Conservation (phyloP, 2,113 vertebrate species). For the Indri indri region DNA sequence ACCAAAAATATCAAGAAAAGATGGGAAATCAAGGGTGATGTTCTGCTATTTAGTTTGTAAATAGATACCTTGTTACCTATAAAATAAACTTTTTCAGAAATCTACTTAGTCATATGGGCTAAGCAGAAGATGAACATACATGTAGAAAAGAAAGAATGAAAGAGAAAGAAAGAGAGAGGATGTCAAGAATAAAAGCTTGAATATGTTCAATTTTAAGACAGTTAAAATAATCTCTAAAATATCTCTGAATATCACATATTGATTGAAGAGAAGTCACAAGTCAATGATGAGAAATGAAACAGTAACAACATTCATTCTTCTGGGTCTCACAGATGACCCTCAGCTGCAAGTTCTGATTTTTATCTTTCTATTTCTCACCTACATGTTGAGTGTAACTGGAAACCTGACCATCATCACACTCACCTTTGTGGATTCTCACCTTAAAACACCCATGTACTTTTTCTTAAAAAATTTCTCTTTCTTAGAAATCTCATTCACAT, state of each 20-base stretch:
- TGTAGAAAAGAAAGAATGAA: neutral
- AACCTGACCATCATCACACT: slow-evolving; percentile 1
- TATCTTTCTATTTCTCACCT: neutral
- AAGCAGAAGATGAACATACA: neutral
- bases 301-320: neutral
- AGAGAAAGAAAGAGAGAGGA: neutral
- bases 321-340: slow-evolving; percentile 12
- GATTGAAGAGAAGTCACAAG: neutral
- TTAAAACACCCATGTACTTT: slow-evolving; percentile 57
- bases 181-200: neutral
- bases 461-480: slow-evolving; percentile 62
- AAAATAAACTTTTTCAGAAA: neutral
- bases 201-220: neutral
- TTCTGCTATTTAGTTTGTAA: neutral
- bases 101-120: neutral
- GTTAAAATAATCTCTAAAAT: neutral
- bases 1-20: neutral
- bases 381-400: neutral
- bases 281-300: neutral
- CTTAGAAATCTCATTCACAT: slow-evolving; percentile 44
- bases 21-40: neutral
- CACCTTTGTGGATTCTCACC: neutral
- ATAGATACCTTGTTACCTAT: neutral
- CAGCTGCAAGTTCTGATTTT: neutral
- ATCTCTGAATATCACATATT: neutral